Conservation (phyloP, 64 coral and sea anemone species). For the Montipora cactus region DNA sequence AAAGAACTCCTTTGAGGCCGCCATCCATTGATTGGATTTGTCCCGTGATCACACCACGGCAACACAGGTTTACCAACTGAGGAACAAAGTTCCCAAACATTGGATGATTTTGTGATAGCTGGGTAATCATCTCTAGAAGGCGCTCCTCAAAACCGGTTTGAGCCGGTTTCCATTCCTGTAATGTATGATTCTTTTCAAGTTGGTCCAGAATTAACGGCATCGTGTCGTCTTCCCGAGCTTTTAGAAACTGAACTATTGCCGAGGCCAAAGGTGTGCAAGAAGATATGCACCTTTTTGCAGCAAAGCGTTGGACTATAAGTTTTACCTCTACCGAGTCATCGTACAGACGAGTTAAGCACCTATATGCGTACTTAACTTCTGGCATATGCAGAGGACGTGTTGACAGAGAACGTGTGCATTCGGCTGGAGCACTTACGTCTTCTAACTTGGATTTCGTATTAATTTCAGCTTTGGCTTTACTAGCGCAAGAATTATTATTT, state of each 20-base stretch:
- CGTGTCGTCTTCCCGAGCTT: constrained; percentile 45
- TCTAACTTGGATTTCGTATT: neutral
- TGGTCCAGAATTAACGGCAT: constrained; percentile 38
- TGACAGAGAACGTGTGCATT: constrained; percentile 19
- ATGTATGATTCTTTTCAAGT: neutral
- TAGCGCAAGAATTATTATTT: neutral
- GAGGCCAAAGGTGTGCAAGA: constrained; percentile 48
- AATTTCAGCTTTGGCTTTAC: neutral
- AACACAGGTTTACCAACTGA: constrained; percentile 45
- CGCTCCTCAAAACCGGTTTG: constrained; percentile 62
- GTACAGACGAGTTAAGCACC: constrained; percentile 39
- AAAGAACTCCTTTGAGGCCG: constrained; percentile 3
- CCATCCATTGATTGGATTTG: neutral
- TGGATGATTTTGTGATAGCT: constrained; percentile 3
- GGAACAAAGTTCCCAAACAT: constrained; percentile 35
- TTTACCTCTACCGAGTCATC: constrained; percentile 30
- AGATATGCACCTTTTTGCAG: constrained; percentile 53
- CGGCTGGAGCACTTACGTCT: neutral
- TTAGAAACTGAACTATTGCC: constrained; percentile 68
- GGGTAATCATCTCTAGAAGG: constrained; percentile 48
- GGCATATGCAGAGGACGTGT: neutral
- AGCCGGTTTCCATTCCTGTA: constrained; percentile 55
- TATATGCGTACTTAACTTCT: constrained; percentile 48
- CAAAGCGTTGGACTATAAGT: constrained; percentile 46
- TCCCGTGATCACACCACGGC: constrained; percentile 42